phyloP scores from a whole-genome alignment of 2,888 invertebrate genomes.

The Orthosia gothica region DNA sequence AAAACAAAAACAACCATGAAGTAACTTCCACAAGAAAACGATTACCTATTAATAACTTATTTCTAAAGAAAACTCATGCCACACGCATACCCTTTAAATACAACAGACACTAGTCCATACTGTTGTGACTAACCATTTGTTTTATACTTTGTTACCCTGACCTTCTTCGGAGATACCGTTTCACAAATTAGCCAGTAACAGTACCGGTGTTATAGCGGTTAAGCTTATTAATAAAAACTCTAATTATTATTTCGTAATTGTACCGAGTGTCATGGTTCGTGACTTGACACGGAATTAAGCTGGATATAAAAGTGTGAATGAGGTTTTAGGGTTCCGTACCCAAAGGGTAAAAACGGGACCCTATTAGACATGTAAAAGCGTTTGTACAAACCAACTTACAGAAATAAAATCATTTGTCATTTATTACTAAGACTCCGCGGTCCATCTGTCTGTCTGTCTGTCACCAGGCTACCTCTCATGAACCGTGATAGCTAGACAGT shows the following conservation, averaged over 20 bases:
- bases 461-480: no score
- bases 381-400: no score
- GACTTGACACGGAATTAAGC: slow-evolving; percentile 42
- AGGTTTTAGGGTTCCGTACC: no score
- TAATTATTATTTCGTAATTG: slow-evolving; percentile 56
- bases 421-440: no score
- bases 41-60: slow-evolving; percentile 16
- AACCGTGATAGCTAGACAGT: no score
- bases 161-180: slow-evolving; percentile 46
- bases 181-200: slow-evolving; percentile 57
- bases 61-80: slow-evolving; percentile 16
- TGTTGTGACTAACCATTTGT: slow-evolving; percentile 37
- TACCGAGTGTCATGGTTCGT: slow-evolving; percentile 48
- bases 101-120: slow-evolving; percentile 14
- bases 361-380: no score
- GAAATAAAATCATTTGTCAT: no score
- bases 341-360: no score
- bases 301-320: slow-evolving; percentile 34
- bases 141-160: slow-evolving; percentile 46
- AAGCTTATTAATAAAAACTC: slow-evolving; percentile 53
- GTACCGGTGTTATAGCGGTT: slow-evolving; percentile 48
- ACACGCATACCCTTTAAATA: slow-evolving; percentile 46
- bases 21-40: slow-evolving; percentile 8
- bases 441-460: no score
- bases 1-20: background rate